Evolutionary conservation across 2,113 vertebrate genomes (phyloP), one percentile per base, ranked within the genome.

Genomic region (Epinephelus lanceolatus): DNA sequence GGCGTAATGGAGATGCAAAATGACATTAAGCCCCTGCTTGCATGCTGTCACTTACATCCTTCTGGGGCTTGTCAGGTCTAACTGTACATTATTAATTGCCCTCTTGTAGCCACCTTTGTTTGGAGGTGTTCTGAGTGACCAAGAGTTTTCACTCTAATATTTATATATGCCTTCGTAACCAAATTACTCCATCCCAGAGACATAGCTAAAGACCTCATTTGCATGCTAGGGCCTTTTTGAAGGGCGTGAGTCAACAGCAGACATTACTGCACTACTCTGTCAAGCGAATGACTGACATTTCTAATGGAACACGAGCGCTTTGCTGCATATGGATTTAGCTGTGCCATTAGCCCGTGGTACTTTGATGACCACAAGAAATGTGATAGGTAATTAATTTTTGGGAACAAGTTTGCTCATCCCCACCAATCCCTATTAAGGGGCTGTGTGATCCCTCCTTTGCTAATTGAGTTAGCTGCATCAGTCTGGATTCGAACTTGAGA

Each of bases 201-300:
- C 91, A 60, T 4, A 89, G 90, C 92, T 96, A 95, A 96, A 93
- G 86, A 95, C 72, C 94, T 93, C 17, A 92, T 96, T 94, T 95
- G 85, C 92, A 90, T 91, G 86, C 83, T 33, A 4, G 84, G 84
- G 76, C 85, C 66, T 89, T 80, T 84, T 81, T 87, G 83, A 90
- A 90, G 88, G 93, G 73, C 83, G 23, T 25, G 71, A 91, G 90
- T 93, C 92, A 86, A 83, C 81, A 83, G 76, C 76, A 65, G 86
- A 90, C 86, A 86, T 85, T 87, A 86, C 80, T 42, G 71, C 40
- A 68, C 79, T 65, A 86, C 85, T 93, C 88, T 83, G 89, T 92
- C 87, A 90, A 80, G 79, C 52, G 40, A 84, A 65, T 90, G 92
- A 92, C 91, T 91, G 91, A 82, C 88, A 85, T 91, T 90, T 91